Base-by-base conservation (phyloP, 1,140 invertebrate genomes). In the Drosophila bocki region DNA sequence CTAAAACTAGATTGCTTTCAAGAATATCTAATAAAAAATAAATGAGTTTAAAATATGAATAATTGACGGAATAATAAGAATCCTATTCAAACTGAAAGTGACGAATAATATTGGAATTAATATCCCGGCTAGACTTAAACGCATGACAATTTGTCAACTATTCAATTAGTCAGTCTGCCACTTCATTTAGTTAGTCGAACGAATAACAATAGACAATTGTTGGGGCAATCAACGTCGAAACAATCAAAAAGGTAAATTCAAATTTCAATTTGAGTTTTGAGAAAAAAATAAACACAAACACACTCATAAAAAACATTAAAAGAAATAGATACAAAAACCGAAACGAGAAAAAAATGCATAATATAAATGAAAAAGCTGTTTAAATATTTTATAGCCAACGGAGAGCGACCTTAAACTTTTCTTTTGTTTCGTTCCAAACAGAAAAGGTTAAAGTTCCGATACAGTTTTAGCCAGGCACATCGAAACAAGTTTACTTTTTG, bases 311-410 rank as follows among this genome's bases (percentile, higher is more conserved):
- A 63, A 50, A 50, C 35, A 67, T 48, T 65, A 22, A 71, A 65
- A 37, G 35, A 64, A 17, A 50, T 47, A 71, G 37, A 68, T 29
- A 29, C 37, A 37, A 7, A 47, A 17, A 47, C 48, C 33, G 32
- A 33, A 44, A 15, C 64, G 57, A 47, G 42, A 67, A 47, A 63
- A 60, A 64, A 78, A 71, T 79, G 75, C 75, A 68, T 57, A 53
- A 70, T 70, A 77, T 57, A 61, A 78, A 54, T 77, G 63, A 51
- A 80, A 83, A 88, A 88, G 84, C 85, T 87, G 84, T 84, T 88
- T 51, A 78, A 87, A 87, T 84, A 87, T 84, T 88, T 78, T 62
- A 70, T 71, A 71, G 78, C 54, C 42, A 61, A 45, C 45, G 54
- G 80, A 50, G 74, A 54, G 48, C 61, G 77, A 88, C 77, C 84